Conservation (phyloP, 2,113 vertebrate species). For the Urocitellus parryii region DNA sequence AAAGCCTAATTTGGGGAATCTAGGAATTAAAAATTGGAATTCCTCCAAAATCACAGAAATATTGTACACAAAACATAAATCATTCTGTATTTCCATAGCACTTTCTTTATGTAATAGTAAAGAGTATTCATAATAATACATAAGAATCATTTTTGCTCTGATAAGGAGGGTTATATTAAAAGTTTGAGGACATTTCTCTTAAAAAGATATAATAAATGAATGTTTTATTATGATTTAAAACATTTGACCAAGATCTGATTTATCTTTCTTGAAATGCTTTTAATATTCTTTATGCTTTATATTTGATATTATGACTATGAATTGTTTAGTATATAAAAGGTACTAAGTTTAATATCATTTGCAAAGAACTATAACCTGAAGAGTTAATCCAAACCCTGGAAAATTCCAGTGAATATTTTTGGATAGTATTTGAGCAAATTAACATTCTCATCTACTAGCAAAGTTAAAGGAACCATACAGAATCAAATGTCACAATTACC, state of each 20-base stretch:
- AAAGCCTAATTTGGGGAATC: not conserved
- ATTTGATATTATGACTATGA: not conserved
- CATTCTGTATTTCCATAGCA: conserved; percentile 16
- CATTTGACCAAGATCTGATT: not conserved
- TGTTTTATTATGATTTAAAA: conserved; percentile 44
- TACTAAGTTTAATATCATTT: conserved; percentile 8
- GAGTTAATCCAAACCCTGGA: not conserved
- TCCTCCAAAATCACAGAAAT: not conserved
- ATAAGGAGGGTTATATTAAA: not conserved
- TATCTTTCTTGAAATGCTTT: not conserved
- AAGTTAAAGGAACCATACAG: not conserved
- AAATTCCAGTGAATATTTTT: not conserved
- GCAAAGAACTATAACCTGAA: not conserved
- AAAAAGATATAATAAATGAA: not conserved
- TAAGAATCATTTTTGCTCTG: not conserved
- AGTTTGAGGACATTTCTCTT: not conserved
- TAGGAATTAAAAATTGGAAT: conserved; percentile 33
- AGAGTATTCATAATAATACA: not conserved
- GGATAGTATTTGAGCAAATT: conserved; percentile 13
- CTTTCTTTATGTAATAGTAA: not conserved
- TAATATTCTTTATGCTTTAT: not conserved
- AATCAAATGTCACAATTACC: conserved; percentile 30
- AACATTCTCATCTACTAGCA: not conserved
- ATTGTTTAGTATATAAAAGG: conserved; percentile 18
- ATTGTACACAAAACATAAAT: not conserved